Evolutionary conservation across 2,113 vertebrate genomes (phyloP).

Genomic region (Leuciscus idus): DNA sequence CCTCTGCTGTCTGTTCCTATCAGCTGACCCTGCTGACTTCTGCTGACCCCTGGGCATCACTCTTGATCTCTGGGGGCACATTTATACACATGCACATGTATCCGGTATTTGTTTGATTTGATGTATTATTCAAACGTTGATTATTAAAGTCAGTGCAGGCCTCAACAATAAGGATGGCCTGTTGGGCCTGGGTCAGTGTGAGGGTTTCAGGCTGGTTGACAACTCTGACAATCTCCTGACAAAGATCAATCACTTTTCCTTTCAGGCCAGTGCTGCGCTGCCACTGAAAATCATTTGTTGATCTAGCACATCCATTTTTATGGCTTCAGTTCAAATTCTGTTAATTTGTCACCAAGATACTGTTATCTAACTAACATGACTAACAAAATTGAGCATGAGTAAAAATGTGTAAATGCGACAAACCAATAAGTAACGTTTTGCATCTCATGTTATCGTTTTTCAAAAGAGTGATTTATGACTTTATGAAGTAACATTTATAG

Average conservation of each 20-base stretch:
- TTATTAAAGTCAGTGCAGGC: neutral
- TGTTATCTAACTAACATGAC: neutral
- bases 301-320: neutral
- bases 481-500: neutral
- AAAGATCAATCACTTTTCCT: neutral
- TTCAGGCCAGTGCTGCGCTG: neutral
- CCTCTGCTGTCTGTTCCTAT: neutral
- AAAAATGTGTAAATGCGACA: neutral
- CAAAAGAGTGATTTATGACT: neutral
- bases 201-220: neutral
- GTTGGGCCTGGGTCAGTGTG: neutral
- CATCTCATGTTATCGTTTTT: neutral
- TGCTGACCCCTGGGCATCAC: conserved; percentile 1
- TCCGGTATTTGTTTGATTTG: conserved; percentile 4
- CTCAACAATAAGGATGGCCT: neutral
- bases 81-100: conserved; percentile 11
- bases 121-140: neutral
- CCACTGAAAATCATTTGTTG: neutral
- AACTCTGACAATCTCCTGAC: neutral
- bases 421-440: neutral
- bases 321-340: neutral
- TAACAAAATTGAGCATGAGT: neutral
- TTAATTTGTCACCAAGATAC: neutral
- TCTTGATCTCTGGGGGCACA: neutral
- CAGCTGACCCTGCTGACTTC: conserved; percentile 13